A percentile compares a stretch with the other conserved stretches of the same genome.
Conservation (phyloP, 2,113 vertebrate species). For the Antidorcas marsupialis region DNA sequence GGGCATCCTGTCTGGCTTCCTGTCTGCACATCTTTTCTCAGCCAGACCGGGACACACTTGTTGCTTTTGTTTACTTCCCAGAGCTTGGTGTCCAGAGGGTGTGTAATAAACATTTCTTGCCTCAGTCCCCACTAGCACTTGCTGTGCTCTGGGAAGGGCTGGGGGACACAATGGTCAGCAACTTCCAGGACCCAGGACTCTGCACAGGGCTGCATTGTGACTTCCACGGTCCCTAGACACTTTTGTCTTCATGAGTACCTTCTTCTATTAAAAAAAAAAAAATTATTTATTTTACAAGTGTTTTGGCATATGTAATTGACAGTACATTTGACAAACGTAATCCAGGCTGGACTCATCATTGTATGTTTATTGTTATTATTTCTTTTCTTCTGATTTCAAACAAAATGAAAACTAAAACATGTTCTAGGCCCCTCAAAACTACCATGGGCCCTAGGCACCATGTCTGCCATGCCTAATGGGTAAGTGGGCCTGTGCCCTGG, state of each 20-base stretch:
- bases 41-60: not conserved
- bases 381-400: slow-evolving; percentile 10
- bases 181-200: not conserved
- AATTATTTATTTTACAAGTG: not conserved
- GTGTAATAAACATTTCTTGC: not conserved
- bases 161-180: not conserved
- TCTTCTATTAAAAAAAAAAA: not conserved
- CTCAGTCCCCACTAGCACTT: not conserved
- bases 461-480: not conserved
- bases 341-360: not conserved
- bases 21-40: not conserved
- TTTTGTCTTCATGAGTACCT: not conserved
- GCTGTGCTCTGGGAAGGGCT: not conserved
- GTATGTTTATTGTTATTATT: not conserved
- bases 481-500: not conserved
- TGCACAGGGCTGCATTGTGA: not conserved
- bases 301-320: not conserved
- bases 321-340: not conserved
- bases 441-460: not conserved
- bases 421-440: not conserved
- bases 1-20: not conserved
- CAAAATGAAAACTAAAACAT: not conserved
- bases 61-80: not conserved
- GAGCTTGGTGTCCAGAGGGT: not conserved
- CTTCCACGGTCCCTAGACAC: not conserved